Evolutionary conservation across 2,797 vertebrate genomes (phyloP).

Genomic region (Gymnopithys bicolor): DNA sequence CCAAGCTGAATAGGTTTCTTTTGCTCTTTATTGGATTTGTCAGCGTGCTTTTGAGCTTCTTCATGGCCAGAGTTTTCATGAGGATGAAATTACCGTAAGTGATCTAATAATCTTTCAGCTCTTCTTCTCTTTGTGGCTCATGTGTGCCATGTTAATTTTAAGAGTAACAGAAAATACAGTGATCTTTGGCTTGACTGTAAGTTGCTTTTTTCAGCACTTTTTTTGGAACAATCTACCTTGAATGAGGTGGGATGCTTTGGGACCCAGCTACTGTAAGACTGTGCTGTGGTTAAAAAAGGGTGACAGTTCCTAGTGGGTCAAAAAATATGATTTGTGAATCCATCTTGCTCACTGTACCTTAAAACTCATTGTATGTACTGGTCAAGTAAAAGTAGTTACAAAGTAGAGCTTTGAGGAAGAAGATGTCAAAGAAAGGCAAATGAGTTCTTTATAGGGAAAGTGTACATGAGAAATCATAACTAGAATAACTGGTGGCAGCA

Average conservation of each 20-base stretch:
- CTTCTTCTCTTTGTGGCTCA: not conserved
- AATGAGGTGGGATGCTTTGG: not conserved
- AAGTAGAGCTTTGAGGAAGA: not conserved
- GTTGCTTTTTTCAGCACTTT: not conserved
- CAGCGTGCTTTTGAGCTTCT: constrained; percentile 97
- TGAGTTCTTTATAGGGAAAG: not conserved
- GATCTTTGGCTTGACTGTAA: not conserved
- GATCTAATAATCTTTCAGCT: not conserved
- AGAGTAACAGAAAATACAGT: not conserved
- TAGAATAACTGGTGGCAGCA: not conserved
- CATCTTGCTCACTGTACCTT: not conserved
- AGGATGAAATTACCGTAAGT: constrained; percentile 99
- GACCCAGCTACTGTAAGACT: not conserved
- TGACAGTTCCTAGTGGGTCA: not conserved
- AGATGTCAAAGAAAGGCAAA: not conserved
- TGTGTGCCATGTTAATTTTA: not conserved
- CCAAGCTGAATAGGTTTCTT: constrained; percentile 97
- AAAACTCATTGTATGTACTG: not conserved
- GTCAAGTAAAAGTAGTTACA: not conserved
- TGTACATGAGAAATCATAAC: not conserved
- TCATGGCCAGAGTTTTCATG: constrained; percentile 99
- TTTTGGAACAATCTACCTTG: not conserved
- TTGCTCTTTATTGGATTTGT: constrained; percentile 97
- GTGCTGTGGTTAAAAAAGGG: not conserved
- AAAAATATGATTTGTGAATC: not conserved